Conservation (phyloP, 1,140 invertebrate genomes). For the Lepidurus apus region DNA sequence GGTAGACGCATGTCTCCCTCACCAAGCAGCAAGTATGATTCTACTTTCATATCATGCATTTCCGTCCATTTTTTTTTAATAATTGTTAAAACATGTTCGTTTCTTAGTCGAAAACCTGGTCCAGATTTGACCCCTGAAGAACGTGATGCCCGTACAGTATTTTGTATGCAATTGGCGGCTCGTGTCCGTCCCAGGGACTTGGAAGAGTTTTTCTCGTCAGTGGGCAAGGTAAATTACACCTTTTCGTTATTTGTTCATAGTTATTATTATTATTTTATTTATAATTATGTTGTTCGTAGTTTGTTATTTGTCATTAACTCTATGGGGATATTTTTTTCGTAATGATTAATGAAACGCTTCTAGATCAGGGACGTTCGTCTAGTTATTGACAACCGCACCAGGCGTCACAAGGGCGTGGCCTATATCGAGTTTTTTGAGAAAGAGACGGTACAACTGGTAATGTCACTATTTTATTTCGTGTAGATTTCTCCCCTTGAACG, state of each 20-base stretch:
- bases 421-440: slow-evolving; percentile 99
- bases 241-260: neutral
- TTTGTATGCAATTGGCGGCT: slow-evolving; percentile 95
- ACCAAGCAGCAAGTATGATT: slow-evolving; percentile 27
- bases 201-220: slow-evolving; percentile 98
- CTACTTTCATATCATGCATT: slow-evolving; percentile 31
- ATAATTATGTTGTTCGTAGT: neutral
- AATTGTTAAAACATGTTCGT: neutral
- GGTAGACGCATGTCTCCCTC: slow-evolving; percentile 29
- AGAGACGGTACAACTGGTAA: slow-evolving; percentile 89
- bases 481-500: neutral
- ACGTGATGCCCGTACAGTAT: slow-evolving; percentile 94
- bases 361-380: slow-evolving; percentile 1
- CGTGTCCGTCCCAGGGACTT: slow-evolving; percentile 90
- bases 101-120: slow-evolving; percentile 32
- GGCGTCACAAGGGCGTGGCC: slow-evolving; percentile 96
- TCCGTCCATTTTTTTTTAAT: neutral
- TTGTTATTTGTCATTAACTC: neutral
- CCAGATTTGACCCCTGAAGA: slow-evolving; percentile 93
- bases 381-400: slow-evolving; percentile 53
- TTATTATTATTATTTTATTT: neutral
- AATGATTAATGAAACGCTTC: slow-evolving; percentile 16
- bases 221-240: slow-evolving; percentile 70
- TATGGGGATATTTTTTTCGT: neutral
- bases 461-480: neutral